Conservation (phyloP, 30 jellyfish, hydroid and myxozoan species). For the Phacellophora camtschatica region DNA sequence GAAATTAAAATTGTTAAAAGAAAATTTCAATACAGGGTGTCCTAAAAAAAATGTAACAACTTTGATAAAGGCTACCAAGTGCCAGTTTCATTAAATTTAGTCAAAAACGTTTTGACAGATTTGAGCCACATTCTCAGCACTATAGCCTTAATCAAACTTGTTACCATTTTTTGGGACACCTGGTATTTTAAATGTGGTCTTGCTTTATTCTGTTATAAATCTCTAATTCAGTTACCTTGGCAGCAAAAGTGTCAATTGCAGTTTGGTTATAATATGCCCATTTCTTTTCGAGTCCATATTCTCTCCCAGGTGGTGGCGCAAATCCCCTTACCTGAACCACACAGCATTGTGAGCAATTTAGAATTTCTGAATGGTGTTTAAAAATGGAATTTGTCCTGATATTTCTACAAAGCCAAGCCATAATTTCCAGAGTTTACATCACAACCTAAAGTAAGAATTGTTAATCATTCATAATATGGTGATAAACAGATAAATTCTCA, state of each 20-base stretch:
- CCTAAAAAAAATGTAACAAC: no score
- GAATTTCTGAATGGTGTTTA: neutral
- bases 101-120: no score
- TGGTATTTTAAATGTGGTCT: no score
- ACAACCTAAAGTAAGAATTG: neutral
- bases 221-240: conserved; percentile 46
- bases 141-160: no score
- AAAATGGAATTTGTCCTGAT: neutral
- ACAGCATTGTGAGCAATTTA: neutral
- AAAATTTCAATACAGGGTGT: no score
- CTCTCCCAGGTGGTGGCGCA: conserved; percentile 74
- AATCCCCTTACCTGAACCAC: conserved; percentile 22
- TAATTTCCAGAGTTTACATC: no score
- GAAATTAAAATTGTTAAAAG: no score
- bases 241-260: conserved; percentile 77
- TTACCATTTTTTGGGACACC: neutral
- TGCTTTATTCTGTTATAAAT: neutral
- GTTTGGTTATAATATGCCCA: conserved; percentile 96
- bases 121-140: no score
- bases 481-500: neutral
- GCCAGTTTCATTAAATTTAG: no score
- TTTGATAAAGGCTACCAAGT: no score
- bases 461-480: neutral
- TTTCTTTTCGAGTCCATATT: conserved; percentile 96
- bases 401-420: conserved; percentile 45